phyloP scores from a whole-genome alignment of 2,888 invertebrate species.

The Clepsis dumicolana region DNA sequence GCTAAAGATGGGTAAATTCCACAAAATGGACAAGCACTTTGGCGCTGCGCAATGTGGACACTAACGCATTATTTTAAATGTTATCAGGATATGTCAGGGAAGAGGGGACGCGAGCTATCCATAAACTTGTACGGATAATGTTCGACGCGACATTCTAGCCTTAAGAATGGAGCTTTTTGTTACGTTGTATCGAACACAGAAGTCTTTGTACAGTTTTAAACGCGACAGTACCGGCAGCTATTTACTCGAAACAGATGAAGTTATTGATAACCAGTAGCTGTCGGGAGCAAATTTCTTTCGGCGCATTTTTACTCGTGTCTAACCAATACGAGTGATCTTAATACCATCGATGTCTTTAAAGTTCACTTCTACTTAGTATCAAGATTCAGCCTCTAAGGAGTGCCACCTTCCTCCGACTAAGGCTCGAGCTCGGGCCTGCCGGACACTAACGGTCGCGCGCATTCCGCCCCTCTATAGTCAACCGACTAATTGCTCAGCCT shows the following conservation, averaged over 20 bases:
- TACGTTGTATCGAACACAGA: conserved; percentile 48
- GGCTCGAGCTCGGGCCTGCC: conserved; percentile 62
- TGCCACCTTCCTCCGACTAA: conserved; percentile 63
- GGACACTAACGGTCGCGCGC: conserved; percentile 82
- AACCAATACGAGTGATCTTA: conserved; percentile 27
- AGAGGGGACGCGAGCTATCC: conserved; percentile 61
- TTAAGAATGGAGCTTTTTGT: conserved; percentile 61
- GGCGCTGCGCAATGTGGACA: conserved; percentile 37
- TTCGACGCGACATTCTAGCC: conserved; percentile 59
- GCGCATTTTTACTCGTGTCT: background rate
- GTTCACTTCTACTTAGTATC: conserved; percentile 23
- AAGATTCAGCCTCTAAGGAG: conserved; percentile 52
- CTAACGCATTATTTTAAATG: conserved; percentile 46
- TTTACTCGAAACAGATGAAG: background rate
- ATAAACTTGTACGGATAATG: conserved; percentile 56
- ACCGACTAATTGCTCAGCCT: conserved; percentile 75
- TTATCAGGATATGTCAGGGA: conserved; percentile 50
- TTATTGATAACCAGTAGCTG: conserved; percentile 1
- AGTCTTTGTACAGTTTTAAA: conserved; percentile 42
- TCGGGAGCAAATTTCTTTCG: background rate
- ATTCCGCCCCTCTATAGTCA: conserved; percentile 65
- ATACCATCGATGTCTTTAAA: conserved; percentile 20
- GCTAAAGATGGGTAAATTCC: conserved; percentile 45
- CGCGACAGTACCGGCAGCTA: background rate
- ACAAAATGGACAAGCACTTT: conserved; percentile 38